A percentile compares a stretch with the other conserved stretches of the same genome.
These are phyloP conservation scores for Ormyrus nitidulus DNA, from an alignment of 2,888 invertebrate genomes.

Conservation along the genomic window DNA sequence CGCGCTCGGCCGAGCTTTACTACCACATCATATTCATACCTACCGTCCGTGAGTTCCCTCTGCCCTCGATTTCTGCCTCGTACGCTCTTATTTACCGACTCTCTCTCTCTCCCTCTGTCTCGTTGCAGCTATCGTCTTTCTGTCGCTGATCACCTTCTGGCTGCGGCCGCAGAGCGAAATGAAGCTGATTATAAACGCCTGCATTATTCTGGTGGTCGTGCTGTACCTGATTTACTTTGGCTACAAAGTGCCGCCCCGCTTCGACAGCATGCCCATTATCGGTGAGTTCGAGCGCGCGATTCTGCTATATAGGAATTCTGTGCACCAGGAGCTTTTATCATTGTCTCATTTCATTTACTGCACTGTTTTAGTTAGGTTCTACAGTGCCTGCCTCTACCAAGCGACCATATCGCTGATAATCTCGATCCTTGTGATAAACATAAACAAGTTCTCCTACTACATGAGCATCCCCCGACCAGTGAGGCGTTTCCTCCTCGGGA, in stretches of 20 bases:
- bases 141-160: slow-evolving; percentile 81
- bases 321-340: neutral
- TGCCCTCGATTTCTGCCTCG: too few relatives aligned
- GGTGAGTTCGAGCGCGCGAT: slow-evolving; percentile 72
- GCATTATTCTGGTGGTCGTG: slow-evolving; percentile 79
- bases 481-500: slow-evolving; percentile 75
- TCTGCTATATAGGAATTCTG: neutral
- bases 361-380: slow-evolving; percentile 77
- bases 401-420: slow-evolving; percentile 77
- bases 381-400: slow-evolving; percentile 77
- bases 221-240: slow-evolving; percentile 81
- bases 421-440: slow-evolving; percentile 78
- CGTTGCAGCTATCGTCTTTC: slow-evolving; percentile 77
- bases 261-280: slow-evolving; percentile 78
- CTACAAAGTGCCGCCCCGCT: slow-evolving; percentile 78
- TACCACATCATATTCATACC: slow-evolving; percentile 81
- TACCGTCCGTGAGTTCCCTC: slow-evolving; percentile 76
- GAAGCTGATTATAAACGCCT: slow-evolving; percentile 80
- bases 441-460: slow-evolving; percentile 76
- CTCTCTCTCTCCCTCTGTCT: too few relatives aligned
- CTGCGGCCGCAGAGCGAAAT: slow-evolving; percentile 82
- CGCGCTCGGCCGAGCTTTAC: slow-evolving; percentile 80
- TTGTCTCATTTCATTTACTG: slow-evolving; percentile 25
- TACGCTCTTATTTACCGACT: too few relatives aligned
- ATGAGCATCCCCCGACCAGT: slow-evolving; percentile 77